A percentile compares a stretch with the other conserved stretches of the same genome.
Conservation (phyloP, 1,140 invertebrate genomes). For the Teleopsis dalmanni region DNA sequence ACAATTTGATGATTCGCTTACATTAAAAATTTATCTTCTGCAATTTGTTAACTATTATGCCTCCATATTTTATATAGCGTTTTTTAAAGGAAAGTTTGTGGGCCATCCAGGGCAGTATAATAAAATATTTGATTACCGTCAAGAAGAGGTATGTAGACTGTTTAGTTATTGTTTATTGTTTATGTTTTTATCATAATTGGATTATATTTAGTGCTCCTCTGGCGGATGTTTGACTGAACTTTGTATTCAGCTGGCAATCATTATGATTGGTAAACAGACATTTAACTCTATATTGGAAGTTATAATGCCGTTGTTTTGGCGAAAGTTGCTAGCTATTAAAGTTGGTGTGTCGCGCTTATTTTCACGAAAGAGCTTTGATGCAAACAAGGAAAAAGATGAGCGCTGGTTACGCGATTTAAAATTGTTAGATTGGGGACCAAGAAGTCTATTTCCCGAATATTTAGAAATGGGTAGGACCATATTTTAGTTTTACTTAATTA, state of each 20-base stretch:
- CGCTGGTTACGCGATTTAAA: slow-evolving; percentile 91
- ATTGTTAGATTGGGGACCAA: slow-evolving; percentile 78
- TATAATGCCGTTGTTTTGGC: slow-evolving; percentile 63
- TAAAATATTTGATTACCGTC: slow-evolving; percentile 64
- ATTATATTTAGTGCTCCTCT: slow-evolving; percentile 58
- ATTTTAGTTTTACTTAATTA: not conserved
- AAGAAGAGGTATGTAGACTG: slow-evolving; percentile 66
- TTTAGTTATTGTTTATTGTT: not conserved
- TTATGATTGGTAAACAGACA: slow-evolving; percentile 95
- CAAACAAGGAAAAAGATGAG: slow-evolving; percentile 44
- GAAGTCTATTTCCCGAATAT: slow-evolving; percentile 93
- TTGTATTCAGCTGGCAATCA: slow-evolving; percentile 87
- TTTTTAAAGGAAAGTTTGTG: slow-evolving; percentile 92
- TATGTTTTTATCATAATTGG: slow-evolving; percentile 11
- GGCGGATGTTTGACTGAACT: slow-evolving; percentile 88
- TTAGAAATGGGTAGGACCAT: slow-evolving; percentile 81
- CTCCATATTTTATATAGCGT: slow-evolving; percentile 97
- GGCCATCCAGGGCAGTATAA: slow-evolving; percentile 76
- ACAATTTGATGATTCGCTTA: slow-evolving; percentile 95
- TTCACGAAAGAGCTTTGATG: slow-evolving; percentile 28
- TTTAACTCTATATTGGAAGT: slow-evolving; percentile 83
- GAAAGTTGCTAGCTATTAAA: slow-evolving; percentile 63
- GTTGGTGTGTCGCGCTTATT: slow-evolving; percentile 30
- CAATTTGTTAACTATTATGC: slow-evolving; percentile 99
- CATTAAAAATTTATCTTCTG: slow-evolving; percentile 93